Evolutionary conservation across 2,113 vertebrate genomes (phyloP), one percentile per base, ranked within the genome.

Genomic region (Hippocampus abdominalis): DNA sequence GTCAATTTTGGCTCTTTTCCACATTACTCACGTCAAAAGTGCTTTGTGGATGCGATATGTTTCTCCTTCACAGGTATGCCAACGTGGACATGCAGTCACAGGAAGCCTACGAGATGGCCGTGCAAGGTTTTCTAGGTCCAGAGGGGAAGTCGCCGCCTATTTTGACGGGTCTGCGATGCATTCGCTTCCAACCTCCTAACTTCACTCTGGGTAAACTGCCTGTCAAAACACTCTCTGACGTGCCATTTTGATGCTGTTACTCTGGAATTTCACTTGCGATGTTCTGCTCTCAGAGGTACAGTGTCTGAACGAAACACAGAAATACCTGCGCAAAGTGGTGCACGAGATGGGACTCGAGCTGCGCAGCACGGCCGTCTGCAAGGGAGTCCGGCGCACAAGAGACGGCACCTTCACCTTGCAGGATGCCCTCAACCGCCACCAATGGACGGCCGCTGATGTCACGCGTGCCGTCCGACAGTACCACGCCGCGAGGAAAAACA

Each of bases 271-370:
- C 16, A 4, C 1, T 64, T 32, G 32, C 32, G 0, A 36, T 70
- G 18, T 68, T 70, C 0, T 69, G 10, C 49, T 53, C 12, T 29
- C 84, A 99, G 97, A 96, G 91, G 89, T 97, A 64, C 95, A 93
- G 16, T 98, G 95, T 73, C 36, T 98, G 75, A 94, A 99, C 0
- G 97, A 99, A 90, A 98, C 94, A 0, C 95, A 95, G 89, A 92
- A 91, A 82, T 95, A 95, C 80, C 89, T 99, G 15, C 76, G 96
- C 4, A 96, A 89, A 81, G 42, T 96, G 20, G 89, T 99, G 42
- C 97, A 98, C 0, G 97, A 98, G 79, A 91, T 98, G 0, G 96
- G 97, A 2, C 86, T 99, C 65, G 96, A 98, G 87, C 92, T 99
- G 70, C 95, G 92, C 78, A 95, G 93, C 0, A 90, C 93, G 0